Conservation (phyloP, 2,113 vertebrate genomes). For the Copsychus sechellarum region DNA sequence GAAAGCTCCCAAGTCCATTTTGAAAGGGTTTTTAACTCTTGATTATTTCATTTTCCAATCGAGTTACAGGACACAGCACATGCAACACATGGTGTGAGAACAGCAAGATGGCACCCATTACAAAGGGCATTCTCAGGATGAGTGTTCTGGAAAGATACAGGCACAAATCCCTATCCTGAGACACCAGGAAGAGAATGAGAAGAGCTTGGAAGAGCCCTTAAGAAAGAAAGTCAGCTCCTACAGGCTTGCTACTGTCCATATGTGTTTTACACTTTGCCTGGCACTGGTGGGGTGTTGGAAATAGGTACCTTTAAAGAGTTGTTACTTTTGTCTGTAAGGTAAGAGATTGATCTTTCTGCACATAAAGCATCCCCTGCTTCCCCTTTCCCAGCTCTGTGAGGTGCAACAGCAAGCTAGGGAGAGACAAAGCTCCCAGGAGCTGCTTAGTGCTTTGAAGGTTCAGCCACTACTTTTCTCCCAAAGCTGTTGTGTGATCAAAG, state of each 20-base stretch:
- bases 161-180: neutral
- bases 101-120: neutral
- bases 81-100: neutral
- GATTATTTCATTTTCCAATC: neutral
- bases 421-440: neutral
- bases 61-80: neutral
- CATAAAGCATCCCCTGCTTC: neutral
- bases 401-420: neutral
- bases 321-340: neutral
- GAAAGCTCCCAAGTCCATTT: neutral
- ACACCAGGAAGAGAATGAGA: neutral
- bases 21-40: neutral
- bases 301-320: neutral
- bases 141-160: neutral
- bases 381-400: neutral
- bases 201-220: neutral
- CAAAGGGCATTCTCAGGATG: neutral
- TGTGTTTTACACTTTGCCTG: neutral
- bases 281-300: neutral
- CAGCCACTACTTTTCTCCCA: neutral
- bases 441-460: constrained; percentile 33
- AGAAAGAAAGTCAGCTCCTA: neutral
- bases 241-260: neutral
- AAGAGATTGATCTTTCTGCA: neutral
- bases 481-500: constrained; percentile 29